A percentile compares a stretch with the other conserved stretches of the same genome.
Evolutionary conservation across 2,113 vertebrate species (phyloP).

Genomic region (Lathamus discolor): DNA sequence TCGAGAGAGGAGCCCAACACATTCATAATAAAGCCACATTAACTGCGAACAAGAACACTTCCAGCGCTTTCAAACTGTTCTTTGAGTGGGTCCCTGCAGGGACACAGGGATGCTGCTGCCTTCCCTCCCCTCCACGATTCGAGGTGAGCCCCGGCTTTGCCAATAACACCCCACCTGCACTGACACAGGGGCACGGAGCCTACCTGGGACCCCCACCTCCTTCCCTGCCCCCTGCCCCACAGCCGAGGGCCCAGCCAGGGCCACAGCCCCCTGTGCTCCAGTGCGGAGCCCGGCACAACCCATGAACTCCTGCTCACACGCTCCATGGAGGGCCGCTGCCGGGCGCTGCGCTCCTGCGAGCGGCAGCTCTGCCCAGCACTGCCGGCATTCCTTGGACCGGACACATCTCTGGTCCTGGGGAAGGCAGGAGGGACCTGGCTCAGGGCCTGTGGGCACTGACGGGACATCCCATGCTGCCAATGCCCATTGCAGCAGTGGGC

Average conservation of each 20-base stretch:
- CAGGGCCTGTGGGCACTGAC: background rate
- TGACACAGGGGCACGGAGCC: background rate
- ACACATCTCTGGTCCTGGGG: background rate
- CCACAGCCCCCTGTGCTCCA: background rate
- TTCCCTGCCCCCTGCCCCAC: background rate
- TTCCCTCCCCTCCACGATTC: rapidly evolving
- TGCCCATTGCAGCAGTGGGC: background rate
- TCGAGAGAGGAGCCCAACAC: conserved; percentile 81
- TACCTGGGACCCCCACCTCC: background rate
- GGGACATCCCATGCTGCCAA: rapidly evolving
- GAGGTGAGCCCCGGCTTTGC: rapidly evolving
- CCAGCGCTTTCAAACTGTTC: background rate
- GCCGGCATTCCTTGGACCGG: background rate
- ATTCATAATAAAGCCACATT: conserved; percentile 86
- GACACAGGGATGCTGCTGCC: background rate
- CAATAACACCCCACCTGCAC: background rate
- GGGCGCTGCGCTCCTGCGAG: background rate
- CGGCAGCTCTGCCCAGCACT: rapidly evolving
- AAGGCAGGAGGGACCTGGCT: background rate
- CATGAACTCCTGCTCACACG: background rate
- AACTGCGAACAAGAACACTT: conserved; percentile 50
- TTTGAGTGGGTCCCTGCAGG: background rate
- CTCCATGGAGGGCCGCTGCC: background rate
- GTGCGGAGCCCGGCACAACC: rapidly evolving
- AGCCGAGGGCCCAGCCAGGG: background rate